Evolutionary conservation across 2,113 vertebrate genomes (phyloP).

Genomic region (Herpailurus yagouaroundi): DNA sequence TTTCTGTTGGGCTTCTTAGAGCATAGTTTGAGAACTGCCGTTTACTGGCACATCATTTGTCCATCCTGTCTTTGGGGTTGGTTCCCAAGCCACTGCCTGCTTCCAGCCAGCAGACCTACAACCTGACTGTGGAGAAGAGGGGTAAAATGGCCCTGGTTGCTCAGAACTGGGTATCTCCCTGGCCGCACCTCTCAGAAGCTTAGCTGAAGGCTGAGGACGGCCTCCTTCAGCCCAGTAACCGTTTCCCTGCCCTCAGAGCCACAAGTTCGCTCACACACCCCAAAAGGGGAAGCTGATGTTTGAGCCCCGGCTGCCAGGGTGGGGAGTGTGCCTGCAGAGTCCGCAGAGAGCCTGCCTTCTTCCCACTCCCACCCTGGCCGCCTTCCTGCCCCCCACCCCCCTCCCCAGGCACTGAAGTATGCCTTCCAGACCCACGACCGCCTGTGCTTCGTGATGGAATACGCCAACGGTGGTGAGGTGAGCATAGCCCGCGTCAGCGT

Average conservation of each 20-base stretch:
- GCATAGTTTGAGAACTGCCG: not conserved
- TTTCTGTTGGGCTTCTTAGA: not conserved
- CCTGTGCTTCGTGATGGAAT: constrained; percentile 98
- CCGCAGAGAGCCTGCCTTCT: fast-evolving
- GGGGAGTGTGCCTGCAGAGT: not conserved
- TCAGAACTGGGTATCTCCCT: not conserved
- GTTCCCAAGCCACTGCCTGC: not conserved
- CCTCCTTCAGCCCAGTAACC: not conserved
- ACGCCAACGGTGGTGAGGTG: constrained; percentile 97
- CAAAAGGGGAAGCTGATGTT: not conserved
- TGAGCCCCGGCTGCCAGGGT: not conserved
- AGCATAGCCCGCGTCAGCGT: not conserved
- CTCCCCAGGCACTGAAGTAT: constrained; percentile 93
- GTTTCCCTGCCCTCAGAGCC: not conserved
- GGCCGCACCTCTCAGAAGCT: not conserved
- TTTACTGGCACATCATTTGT: not conserved
- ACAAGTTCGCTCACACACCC: not conserved
- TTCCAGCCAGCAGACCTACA: not conserved
- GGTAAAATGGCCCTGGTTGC: not conserved
- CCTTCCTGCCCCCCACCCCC: not conserved
- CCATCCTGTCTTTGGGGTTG: not conserved
- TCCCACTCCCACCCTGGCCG: not conserved
- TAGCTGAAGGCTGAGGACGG: not conserved
- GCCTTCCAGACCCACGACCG: constrained; percentile 97
- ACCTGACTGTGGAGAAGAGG: not conserved